Evolutionary conservation across 92 coral and sea anemone species (phyloP), one percentile per base, ranked within the genome.

Genomic region (Chrysogorgia sp.): DNA sequence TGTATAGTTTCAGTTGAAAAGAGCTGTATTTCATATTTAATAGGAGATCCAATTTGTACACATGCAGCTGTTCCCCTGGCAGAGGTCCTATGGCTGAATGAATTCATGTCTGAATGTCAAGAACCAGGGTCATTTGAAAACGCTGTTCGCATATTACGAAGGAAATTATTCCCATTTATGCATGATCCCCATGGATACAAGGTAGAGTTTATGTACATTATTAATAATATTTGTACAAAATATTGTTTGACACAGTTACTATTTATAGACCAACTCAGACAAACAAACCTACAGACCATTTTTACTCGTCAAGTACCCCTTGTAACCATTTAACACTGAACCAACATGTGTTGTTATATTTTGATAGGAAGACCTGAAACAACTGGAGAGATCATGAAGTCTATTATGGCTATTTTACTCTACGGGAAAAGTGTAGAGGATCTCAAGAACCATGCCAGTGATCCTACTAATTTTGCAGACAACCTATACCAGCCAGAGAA

Each of bases 401-500:
- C 90, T 33, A 31, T 89, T 1, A 26, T 89, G 77, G 88, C 93
- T 32, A 83, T 86, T 17, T 89, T 84, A 40, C 74, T 89, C 20
- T 89, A 74, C 84, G 40, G 81, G 12, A 34, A 65, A 23, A 62
- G 72, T 35, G 52, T 88, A 12, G 59, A 34, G 0, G 71, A 63
- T 53, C 81, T 88, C 35, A 56, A 80, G 75, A 34, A 61, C 48
- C 78, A 62, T 41, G 37, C 57, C 24, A n/a, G n/a, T n/a, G n/a
- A n/a, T n/a, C n/a, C n/a, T n/a, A n/a, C n/a, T n/a, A n/a, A n/a
- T n/a, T n/a, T n/a, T n/a, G 56, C 37, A 48, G 88, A 86, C 83
- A 65, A 86, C 55, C 79, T 86, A 8, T 87, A 87, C 75, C 91
- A 87, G 78, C 91, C 91, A 56, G 96, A 90, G 80, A 63, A 67